Evolutionary conservation across 1,140 invertebrate species (phyloP).

Genomic region (Leptinotarsa lineolata): DNA sequence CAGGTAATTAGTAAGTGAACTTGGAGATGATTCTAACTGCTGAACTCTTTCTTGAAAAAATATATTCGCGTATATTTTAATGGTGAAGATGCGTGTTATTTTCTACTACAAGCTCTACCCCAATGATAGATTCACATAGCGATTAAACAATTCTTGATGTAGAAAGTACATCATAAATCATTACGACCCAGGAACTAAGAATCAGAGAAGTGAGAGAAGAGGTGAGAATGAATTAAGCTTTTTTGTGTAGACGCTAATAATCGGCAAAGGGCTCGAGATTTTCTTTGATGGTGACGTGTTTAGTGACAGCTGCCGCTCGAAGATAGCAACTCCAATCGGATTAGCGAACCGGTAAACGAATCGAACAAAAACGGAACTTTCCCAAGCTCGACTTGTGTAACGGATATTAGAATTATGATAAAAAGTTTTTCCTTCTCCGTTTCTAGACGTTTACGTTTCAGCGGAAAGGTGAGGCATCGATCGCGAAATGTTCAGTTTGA

Average conservation of each 20-base stretch:
- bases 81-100: no score
- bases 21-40: no score
- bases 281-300: slow-evolving; percentile 21
- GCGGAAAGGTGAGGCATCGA: not conserved
- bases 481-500: not conserved
- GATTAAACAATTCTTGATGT: not conserved
- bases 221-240: slow-evolving; percentile 14
- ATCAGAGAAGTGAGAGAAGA: not conserved
- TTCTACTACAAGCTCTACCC: no score
- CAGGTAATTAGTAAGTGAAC: no score
- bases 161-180: not conserved
- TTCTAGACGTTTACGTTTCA: slow-evolving; percentile 9
- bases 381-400: slow-evolving; percentile 17
- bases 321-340: slow-evolving; percentile 26
- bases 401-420: slow-evolving; percentile 30
- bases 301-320: slow-evolving; percentile 22
- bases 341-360: slow-evolving; percentile 27
- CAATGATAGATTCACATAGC: no score
- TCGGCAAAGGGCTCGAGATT: not conserved
- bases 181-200: not conserved
- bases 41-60: no score
- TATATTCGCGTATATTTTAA: no score
- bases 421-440: slow-evolving; percentile 10
- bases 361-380: slow-evolving; percentile 26
- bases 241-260: slow-evolving; percentile 7